These are phyloP conservation scores for Patella depressa DNA, from an alignment of 2,888 invertebrate species.

Conservation along the genomic window DNA sequence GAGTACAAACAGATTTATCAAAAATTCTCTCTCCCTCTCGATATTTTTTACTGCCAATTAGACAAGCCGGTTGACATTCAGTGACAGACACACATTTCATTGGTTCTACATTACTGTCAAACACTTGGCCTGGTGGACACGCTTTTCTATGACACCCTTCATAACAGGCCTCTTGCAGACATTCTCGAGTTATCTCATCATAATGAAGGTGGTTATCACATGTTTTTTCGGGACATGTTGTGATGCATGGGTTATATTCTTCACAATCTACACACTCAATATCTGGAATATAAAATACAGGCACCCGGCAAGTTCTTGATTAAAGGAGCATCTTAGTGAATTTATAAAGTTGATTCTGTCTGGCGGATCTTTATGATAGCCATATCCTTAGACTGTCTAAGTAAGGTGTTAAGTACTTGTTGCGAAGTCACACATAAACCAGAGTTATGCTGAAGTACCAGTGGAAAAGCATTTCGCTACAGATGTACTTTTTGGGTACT, in stretches of 20 bases:
- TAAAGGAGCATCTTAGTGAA: background rate
- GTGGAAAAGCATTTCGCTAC: too few relatives aligned
- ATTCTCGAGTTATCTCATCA: slow-evolving; percentile 76
- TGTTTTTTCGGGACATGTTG: slow-evolving; percentile 86
- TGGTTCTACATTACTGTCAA: slow-evolving; percentile 78
- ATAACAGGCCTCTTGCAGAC: slow-evolving; percentile 64
- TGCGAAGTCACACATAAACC: too few relatives aligned
- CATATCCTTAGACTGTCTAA: too few relatives aligned
- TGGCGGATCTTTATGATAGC: too few relatives aligned
- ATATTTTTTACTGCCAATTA: slow-evolving; percentile 78
- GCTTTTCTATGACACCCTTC: slow-evolving; percentile 83
- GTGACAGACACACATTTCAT: slow-evolving; percentile 82
- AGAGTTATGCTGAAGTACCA: too few relatives aligned
- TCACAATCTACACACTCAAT: slow-evolving; percentile 91
- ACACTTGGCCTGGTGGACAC: slow-evolving; percentile 83
- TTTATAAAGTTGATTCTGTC: too few relatives aligned
- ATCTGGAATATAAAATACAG: slow-evolving; percentile 74
- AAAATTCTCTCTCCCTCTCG: slow-evolving; percentile 85
- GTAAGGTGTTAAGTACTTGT: too few relatives aligned
- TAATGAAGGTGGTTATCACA: slow-evolving; percentile 82
- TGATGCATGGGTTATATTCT: slow-evolving; percentile 84
- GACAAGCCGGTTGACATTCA: slow-evolving; percentile 81
- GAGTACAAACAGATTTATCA: slow-evolving; percentile 69
- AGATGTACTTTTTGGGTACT: too few relatives aligned
- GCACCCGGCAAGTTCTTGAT: background rate